Evolutionary conservation across 1,140 invertebrate genomes (phyloP).

Genomic region (Drosophila nigrodunni): DNA sequence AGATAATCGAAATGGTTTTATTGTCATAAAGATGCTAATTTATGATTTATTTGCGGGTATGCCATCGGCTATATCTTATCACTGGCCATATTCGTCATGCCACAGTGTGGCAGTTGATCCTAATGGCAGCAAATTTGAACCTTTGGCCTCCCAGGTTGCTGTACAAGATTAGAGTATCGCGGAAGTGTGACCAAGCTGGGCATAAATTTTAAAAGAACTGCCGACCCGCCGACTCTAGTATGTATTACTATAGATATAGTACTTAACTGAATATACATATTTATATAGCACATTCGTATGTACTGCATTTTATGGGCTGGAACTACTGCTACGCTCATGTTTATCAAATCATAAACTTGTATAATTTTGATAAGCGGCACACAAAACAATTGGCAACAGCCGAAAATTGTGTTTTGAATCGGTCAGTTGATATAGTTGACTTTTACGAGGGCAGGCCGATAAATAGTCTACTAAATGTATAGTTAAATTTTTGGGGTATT

Average conservation of each 20-base stretch:
- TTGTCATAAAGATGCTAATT: slow-evolving; percentile 30
- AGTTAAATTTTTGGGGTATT: too few relatives aligned
- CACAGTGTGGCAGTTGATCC: background rate
- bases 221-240: slow-evolving; percentile 35
- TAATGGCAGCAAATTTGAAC: background rate
- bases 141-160: slow-evolving; percentile 37
- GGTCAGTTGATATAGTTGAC: slow-evolving; percentile 23
- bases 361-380: slow-evolving; percentile 41
- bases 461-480: too few relatives aligned
- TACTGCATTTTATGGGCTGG: slow-evolving; percentile 38
- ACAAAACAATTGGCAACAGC: slow-evolving; percentile 51
- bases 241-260: background rate
- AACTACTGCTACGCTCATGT: slow-evolving; percentile 27
- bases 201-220: slow-evolving; percentile 41
- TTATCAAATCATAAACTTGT: slow-evolving; percentile 48
- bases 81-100: slow-evolving; percentile 8
- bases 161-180: slow-evolving; percentile 28
- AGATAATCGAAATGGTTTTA: slow-evolving; percentile 20
- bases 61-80: slow-evolving; percentile 31
- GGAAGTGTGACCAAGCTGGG: slow-evolving; percentile 38
- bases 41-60: slow-evolving; percentile 33
- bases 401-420: slow-evolving; percentile 29
- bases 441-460: slow-evolving; percentile 1
- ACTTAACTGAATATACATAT: background rate
- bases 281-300: background rate